A percentile compares a stretch with the other conserved stretches of the same genome.
Evolutionary conservation across 2,113 vertebrate species (phyloP).

Genomic region (Steatornis caripensis): DNA sequence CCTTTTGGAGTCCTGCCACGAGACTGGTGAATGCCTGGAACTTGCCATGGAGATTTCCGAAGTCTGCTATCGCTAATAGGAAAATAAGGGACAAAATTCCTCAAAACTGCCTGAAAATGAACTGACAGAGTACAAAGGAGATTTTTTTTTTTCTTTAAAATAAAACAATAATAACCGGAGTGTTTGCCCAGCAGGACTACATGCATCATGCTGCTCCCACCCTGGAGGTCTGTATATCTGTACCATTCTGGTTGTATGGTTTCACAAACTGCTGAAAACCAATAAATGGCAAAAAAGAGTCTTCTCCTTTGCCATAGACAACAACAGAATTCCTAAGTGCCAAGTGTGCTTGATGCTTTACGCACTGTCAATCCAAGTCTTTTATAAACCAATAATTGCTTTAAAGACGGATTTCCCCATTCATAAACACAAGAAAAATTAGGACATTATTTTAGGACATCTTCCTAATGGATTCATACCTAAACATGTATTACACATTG

Average conservation of each 20-base stretch:
- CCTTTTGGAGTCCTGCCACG: conserved; percentile 77
- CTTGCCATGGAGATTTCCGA: conserved; percentile 83
- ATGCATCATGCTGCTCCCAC: conserved; percentile 17
- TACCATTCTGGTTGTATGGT: conserved; percentile 5
- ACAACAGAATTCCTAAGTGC: conserved; percentile 49
- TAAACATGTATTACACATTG: conserved; percentile 73
- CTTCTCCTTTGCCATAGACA: background rate
- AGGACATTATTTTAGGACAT: conserved; percentile 56
- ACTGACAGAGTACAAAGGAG: background rate
- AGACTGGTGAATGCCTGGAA: conserved; percentile 79
- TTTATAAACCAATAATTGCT: conserved; percentile 34
- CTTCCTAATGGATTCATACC: conserved; percentile 72
- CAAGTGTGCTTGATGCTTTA: background rate
- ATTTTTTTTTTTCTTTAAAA: background rate
- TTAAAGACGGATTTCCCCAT: conserved; percentile 16
- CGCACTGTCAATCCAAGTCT: background rate
- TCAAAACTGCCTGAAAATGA: background rate
- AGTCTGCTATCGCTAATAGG: conserved; percentile 75
- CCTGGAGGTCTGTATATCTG: background rate
- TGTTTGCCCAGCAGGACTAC: background rate
- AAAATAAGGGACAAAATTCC: background rate
- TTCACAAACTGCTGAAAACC: conserved; percentile 39
- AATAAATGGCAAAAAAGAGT: conserved; percentile 16
- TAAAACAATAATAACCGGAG: background rate
- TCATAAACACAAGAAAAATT: conserved; percentile 65